A percentile compares a stretch with the other conserved stretches of the same genome.
phyloP scores from a whole-genome alignment of 2,113 vertebrate genomes.

The Geothlypis trichas region DNA sequence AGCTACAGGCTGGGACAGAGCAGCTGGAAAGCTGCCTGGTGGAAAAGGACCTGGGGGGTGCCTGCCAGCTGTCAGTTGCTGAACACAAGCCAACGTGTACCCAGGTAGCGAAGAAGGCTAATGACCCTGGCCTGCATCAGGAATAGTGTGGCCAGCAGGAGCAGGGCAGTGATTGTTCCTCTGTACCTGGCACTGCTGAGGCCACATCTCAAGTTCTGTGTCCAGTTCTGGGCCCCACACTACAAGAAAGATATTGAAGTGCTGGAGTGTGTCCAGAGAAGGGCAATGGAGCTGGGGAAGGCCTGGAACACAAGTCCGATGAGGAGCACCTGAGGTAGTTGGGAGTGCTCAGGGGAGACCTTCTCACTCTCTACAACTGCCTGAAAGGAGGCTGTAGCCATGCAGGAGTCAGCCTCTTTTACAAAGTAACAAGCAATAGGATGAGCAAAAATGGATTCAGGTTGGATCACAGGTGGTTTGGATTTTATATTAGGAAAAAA shows the following conservation, averaged over 20 bases:
- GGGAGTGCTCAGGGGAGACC: neutral
- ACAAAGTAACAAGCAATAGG: neutral
- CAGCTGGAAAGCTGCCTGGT: neutral
- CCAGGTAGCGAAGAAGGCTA: neutral
- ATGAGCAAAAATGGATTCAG: neutral
- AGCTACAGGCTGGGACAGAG: neutral
- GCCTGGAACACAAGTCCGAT: neutral
- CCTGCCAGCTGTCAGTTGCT: neutral
- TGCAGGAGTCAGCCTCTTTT: neutral
- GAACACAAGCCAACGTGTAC: rapidly evolving
- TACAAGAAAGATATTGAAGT: neutral
- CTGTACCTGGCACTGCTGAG: neutral
- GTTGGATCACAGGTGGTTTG: neutral
- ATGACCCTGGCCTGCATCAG: neutral
- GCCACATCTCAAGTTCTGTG: neutral
- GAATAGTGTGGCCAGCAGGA: neutral
- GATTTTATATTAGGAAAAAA: neutral
- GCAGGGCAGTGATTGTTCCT: neutral
- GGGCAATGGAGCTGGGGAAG: neutral
- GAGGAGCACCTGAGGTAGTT: neutral
- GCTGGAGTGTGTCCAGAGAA: neutral
- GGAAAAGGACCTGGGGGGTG: neutral
- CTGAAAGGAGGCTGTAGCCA: neutral
- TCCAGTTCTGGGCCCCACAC: neutral
- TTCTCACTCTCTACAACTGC: too few relatives aligned